Conservation (phyloP, 2,113 vertebrate species). For the Chiloscyllium plagiosum region DNA sequence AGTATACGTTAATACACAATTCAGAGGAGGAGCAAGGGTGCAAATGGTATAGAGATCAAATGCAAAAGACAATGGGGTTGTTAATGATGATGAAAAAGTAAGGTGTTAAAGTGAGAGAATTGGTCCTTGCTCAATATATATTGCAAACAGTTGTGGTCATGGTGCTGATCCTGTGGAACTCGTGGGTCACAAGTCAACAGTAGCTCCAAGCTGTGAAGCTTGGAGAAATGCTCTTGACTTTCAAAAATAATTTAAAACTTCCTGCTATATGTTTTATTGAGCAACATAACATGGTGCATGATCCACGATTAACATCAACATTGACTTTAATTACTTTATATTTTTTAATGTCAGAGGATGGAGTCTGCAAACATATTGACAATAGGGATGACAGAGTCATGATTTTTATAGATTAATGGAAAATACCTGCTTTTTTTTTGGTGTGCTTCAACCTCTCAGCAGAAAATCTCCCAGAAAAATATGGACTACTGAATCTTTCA, state of each 20-base stretch:
- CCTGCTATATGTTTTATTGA: background rate
- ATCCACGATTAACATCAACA: background rate
- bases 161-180: too few relatives aligned
- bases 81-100: too few relatives aligned
- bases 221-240: background rate
- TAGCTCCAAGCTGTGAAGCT: background rate
- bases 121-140: too few relatives aligned
- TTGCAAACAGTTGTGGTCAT: background rate
- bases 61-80: too few relatives aligned
- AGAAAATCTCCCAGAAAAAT: background rate
- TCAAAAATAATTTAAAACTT: background rate
- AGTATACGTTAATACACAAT: too few relatives aligned
- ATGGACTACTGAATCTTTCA: background rate
- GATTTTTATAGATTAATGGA: background rate
- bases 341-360: background rate
- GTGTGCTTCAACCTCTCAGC: background rate
- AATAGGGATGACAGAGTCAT: background rate
- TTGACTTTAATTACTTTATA: background rate
- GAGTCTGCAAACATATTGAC: background rate
- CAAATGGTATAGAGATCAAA: too few relatives aligned
- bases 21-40: too few relatives aligned
- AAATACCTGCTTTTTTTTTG: background rate
- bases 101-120: too few relatives aligned
- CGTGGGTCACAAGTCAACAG: background rate
- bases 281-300: background rate